Evolutionary conservation across 2,797 vertebrate species (phyloP).

Genomic region (Onychomys torridus): DNA sequence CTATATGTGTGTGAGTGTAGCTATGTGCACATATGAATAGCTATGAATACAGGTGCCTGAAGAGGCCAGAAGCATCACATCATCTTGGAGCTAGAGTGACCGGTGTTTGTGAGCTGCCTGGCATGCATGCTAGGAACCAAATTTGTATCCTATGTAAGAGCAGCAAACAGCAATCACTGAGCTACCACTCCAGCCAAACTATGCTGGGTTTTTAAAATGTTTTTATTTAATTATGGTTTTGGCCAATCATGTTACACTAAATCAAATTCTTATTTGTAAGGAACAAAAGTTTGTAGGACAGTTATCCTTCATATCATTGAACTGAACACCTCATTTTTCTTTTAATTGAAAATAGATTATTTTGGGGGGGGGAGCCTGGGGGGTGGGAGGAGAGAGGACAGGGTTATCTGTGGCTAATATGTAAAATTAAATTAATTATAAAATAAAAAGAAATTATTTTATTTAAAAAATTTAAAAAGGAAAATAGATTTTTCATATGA

Average conservation of each 20-base stretch:
- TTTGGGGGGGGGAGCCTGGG: too few relatives aligned
- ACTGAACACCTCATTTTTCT: background rate
- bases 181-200: background rate
- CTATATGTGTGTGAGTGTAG: background rate
- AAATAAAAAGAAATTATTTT: too few relatives aligned
- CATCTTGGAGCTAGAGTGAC: background rate
- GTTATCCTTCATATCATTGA: background rate
- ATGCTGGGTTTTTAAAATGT: background rate
- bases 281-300: background rate
- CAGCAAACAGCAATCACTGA: too few relatives aligned
- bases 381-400: too few relatives aligned
- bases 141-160: background rate
- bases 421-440: too few relatives aligned
- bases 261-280: slow-evolving; percentile 48
- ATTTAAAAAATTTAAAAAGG: too few relatives aligned
- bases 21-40: background rate
- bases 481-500: background rate
- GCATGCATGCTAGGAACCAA: background rate
- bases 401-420: too few relatives aligned
- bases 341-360: background rate
- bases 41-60: background rate
- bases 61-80: background rate
- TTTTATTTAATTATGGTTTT: slow-evolving; percentile 35
- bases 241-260: slow-evolving; percentile 1
- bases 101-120: background rate